A percentile compares a stretch with the other conserved stretches of the same genome.
Conservation (phyloP, 2,797 vertebrate species). For the Heteromormyrus szaboi region DNA sequence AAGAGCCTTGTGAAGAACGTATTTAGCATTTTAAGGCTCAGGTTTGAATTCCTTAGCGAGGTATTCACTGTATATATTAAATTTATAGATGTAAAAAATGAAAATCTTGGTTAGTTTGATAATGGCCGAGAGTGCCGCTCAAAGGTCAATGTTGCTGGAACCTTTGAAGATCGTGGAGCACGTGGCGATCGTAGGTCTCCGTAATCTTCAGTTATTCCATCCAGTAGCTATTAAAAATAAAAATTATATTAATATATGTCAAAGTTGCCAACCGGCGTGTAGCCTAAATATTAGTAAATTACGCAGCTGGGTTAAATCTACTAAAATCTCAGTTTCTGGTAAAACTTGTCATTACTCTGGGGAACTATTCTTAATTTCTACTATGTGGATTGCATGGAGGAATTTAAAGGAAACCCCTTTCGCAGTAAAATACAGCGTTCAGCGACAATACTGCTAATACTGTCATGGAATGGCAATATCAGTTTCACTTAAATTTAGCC, state of each 20-base stretch:
- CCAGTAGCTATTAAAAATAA: neutral
- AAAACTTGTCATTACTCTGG: neutral
- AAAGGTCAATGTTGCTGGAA: constrained; percentile 15
- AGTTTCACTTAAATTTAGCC: neutral
- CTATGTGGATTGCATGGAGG: neutral
- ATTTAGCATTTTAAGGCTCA: constrained; percentile 47
- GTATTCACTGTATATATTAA: neutral
- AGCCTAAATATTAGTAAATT: neutral
- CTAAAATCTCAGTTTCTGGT: neutral
- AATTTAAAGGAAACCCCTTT: neutral
- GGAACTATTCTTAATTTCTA: neutral
- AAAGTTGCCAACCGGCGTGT: neutral
- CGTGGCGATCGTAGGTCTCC: neutral
- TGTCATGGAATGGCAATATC: neutral
- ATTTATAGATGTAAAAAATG: neutral
- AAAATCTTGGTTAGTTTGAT: neutral
- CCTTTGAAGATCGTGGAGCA: neutral
- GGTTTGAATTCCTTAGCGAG: neutral
- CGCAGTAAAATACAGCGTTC: neutral
- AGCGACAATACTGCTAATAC: neutral
- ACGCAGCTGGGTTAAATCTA: neutral
- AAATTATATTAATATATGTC: neutral
- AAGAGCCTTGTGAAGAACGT: constrained; percentile 44
- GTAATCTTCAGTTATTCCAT: neutral
- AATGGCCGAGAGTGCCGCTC: neutral